Evolutionary conservation across 1,140 invertebrate species (phyloP), one percentile per base, ranked within the genome.

Genomic region (Pseudobourletiella spinata): DNA sequence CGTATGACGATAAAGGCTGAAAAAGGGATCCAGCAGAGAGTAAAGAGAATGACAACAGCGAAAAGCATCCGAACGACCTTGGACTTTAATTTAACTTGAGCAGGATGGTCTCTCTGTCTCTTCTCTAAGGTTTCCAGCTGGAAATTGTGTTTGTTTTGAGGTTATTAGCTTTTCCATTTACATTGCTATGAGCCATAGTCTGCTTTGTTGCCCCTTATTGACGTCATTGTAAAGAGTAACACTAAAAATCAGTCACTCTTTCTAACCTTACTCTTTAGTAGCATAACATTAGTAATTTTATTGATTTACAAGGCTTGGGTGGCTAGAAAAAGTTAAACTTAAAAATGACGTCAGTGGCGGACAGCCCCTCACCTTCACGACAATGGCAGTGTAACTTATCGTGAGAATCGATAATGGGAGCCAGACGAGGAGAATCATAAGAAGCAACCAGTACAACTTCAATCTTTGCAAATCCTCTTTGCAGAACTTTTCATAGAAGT

Each of bases 381-480:
- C 81, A 59, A 86, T 84, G 11, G 81, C 76, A 2, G 79, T 75
- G 64, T 85, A 86, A 67, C 81, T 83, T 29, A 86, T 71, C 1
- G 82, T 73, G 82, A 88, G 86, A 1, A 86, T 77, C 0, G 77
- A 73, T 1, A 88, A 72, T 0, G 86, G 86, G 20, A 86, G 69
- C 84, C 85, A 88, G 0, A 88, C 84, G 18, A 87, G 71, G 3
- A 86, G 74, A 1, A 81, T 78, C 8, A 86, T 77, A 0, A 87
- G 78, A 18, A 87, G 80, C 66, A 86, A 81, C 86, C 86, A 88
- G 68, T 87, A 89, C 22, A 83, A 79, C 16, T 80, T 79, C 14
- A 84, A 72, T 0, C 84, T 72, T 4, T 76, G 68, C 0, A 76
- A 69, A 52, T 87, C 79, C 75, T 88, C 86, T 3, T 76, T 79